Base-by-base conservation (phyloP, 2,888 invertebrate species). In the Seladonia tumulorum region DNA sequence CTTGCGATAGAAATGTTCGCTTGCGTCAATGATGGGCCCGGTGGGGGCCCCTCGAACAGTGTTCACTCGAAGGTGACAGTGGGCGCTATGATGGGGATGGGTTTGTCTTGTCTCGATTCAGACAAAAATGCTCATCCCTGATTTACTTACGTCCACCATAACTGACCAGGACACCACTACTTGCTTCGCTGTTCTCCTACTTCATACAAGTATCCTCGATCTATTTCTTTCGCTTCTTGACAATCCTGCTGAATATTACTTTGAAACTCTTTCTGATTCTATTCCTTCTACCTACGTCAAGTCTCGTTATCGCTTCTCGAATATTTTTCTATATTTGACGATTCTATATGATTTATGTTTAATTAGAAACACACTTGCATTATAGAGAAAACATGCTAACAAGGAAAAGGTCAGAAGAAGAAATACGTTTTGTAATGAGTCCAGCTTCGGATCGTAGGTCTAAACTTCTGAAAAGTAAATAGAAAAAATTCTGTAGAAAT, bases 351-450 rank as follows among this genome's bases (percentile, higher is more conserved):
- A 71, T 57, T 75, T 75, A 39, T 42, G 18, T 75, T 75, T 53
- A 25, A 60, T 42, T 57, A 75, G 57, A 75, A 60, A 57, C 39
- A 75, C 53, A 75, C 42, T 60, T 60, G 39, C 35, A 53, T 68
- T 49, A 60, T 45, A 35, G 22, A 14, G 49, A 70, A 77, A 70
- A 76, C n/a, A 63, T 77, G 42, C 57, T 25, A 75, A 42, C 74
- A 60, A 75, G 42, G 74, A 45, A 45, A 71, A 45, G 71, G 45
- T 71, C 45, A 71, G 45, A 47, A 71, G 71, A n/a, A 45, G 71
- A 71, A 71, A 71, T 45, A 39, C 71, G 25, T 45, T 47, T 71
- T 70, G n/a, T 42, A 42, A 42, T 70, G 39, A 70, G 70, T 42
- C 70, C 12, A 42, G 42, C 70, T 70, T 70, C 42, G n/a, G 42